phyloP scores from a whole-genome alignment of 2,113 vertebrate genomes.

The Nipponia nippon region DNA sequence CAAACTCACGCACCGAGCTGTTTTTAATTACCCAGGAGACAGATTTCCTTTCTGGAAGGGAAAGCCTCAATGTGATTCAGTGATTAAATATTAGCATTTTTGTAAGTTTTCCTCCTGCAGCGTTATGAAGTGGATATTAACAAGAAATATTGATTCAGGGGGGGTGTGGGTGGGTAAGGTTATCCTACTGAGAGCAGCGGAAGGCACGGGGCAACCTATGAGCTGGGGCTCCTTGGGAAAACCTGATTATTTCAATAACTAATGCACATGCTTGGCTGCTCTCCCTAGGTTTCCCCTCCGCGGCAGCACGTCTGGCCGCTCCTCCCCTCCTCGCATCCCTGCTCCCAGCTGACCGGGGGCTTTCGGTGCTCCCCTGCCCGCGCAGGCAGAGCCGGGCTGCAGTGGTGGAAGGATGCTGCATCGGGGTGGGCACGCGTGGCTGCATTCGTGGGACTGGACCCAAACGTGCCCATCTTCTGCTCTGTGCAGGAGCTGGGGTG shows the following conservation, averaged over 20 bases:
- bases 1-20: fast-evolving
- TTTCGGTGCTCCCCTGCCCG: not conserved
- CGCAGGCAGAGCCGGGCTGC: not conserved
- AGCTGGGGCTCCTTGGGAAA: not conserved
- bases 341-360: not conserved
- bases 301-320: not conserved
- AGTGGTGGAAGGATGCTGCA: fast-evolving
- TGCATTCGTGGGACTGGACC: not conserved
- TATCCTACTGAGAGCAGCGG: not conserved
- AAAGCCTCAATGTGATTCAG: not conserved
- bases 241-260: not conserved
- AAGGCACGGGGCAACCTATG: not conserved
- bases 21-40: not conserved
- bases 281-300: not conserved
- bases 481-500: not conserved
- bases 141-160: not conserved
- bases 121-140: not conserved
- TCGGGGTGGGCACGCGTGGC: fast-evolving
- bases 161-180: not conserved
- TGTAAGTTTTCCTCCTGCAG: not conserved
- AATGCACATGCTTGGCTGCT: not conserved
- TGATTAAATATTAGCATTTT: not conserved
- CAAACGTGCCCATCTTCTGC: not conserved
- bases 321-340: fast-evolving
- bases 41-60: not conserved